Evolutionary conservation across 1,140 invertebrate species (phyloP), one percentile per base, ranked within the genome.

Genomic region (Eriocheir sinensis): DNA sequence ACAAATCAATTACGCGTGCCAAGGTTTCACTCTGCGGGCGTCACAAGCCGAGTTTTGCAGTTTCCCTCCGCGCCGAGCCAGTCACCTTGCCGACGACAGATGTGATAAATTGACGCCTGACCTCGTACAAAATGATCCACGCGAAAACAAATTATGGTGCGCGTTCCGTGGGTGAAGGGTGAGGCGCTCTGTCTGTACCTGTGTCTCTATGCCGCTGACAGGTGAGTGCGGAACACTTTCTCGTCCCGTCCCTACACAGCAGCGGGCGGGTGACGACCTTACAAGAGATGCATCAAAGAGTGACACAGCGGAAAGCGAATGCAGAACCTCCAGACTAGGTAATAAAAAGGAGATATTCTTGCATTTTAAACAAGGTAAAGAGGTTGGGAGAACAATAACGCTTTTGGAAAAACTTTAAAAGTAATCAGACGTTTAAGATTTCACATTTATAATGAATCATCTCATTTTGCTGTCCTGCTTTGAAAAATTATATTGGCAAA

Each of bases 121-220:
- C 60, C 60, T 72, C 60, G 60, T 72, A 72, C 60, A 72, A 72
- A 48, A 72, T 72, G 60, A 72, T 72, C 60, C 60, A 72, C 60
- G 60, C 60, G 60, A 72, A 72, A 72, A 72, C 60, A 72, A 72
- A 72, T 72, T 72, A 72, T 2, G 60, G 60, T n/a, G n/a, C 17
- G n/a, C 60, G 60, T 72, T 72, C 60, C 60, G n/a, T n/a, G n/a
- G n/a, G n/a, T 72, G 60, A 72, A n/a, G n/a, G n/a, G 60, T n/a
- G 60, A 72, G 60, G 8, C 60, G 27, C 27, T n/a, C 60, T 27
- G 6, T 9, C 48, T 53, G 48, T 9, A 53, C 48, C 48, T 17
- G 48, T 53, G 48, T n/a, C 48, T 2, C 48, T 53, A 53, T 9
- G 48, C 12, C 21, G 60, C 60, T 72, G 27, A 21, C 60, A 72